Percentiles rank a stretch among this genome's conserved stretches.
phyloP scores from a whole-genome alignment of 2,113 vertebrate species.

The Psilopsiagon aurifrons region DNA sequence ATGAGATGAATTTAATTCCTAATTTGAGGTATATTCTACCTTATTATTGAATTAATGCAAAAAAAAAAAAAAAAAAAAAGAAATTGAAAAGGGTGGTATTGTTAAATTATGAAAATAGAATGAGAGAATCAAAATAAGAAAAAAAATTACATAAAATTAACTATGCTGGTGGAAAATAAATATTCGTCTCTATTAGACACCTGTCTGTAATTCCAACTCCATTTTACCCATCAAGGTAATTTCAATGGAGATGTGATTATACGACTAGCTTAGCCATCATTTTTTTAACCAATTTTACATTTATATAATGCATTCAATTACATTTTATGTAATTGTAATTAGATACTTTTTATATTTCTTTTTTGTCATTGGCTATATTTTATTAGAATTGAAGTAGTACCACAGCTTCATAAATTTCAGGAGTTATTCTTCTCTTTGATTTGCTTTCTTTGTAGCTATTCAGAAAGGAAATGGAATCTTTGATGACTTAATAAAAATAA shows the following conservation, averaged over 20 bases:
- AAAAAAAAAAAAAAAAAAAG: background rate
- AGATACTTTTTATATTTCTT: background rate
- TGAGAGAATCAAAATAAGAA: background rate
- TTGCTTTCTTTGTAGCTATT: background rate
- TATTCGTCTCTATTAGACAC: background rate
- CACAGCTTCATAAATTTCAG: conserved; percentile 34
- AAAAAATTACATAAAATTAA: background rate
- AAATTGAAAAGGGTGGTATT: background rate
- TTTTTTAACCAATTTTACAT: background rate
- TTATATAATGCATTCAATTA: background rate
- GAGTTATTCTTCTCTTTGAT: background rate
- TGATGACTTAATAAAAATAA: conserved; percentile 41
- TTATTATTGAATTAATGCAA: background rate
- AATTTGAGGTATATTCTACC: background rate
- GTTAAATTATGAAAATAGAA: background rate
- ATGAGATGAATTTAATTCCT: background rate
- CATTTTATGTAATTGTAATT: conserved; percentile 26
- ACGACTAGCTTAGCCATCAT: background rate
- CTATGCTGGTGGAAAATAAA: background rate
- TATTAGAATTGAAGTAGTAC: conserved; percentile 6
- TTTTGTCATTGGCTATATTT: conserved; percentile 10
- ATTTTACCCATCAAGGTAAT: background rate
- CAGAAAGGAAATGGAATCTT: conserved; percentile 22
- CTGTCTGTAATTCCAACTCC: background rate
- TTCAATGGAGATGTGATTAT: background rate